These are phyloP conservation scores for Anthonomus grandis DNA, from an alignment of 1,140 invertebrate genomes.

Conservation along the genomic window DNA sequence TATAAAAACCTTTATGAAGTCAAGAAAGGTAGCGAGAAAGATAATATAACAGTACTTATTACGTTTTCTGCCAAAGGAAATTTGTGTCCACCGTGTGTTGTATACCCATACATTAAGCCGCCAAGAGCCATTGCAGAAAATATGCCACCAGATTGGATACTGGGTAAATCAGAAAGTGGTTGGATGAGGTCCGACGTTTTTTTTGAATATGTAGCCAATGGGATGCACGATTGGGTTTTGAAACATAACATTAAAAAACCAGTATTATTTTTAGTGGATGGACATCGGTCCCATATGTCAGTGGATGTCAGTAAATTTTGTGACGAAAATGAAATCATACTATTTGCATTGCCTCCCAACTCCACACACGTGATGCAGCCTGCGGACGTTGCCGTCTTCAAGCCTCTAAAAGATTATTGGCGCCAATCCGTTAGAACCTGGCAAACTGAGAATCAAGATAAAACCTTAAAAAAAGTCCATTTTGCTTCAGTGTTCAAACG, in stretches of 20 bases:
- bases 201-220: slow-evolving; percentile 45
- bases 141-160: slow-evolving; percentile 38
- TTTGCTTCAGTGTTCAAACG: slow-evolving; percentile 10
- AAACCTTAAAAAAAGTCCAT: slow-evolving; percentile 11
- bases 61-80: slow-evolving; percentile 2
- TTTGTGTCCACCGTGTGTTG: slow-evolving; percentile 7
- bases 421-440: slow-evolving; percentile 32
- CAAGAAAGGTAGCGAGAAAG: not conserved
- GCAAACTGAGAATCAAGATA: slow-evolving; percentile 9
- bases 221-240: slow-evolving; percentile 39
- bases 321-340: slow-evolving; percentile 41
- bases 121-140: slow-evolving; percentile 28
- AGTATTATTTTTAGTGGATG: slow-evolving; percentile 46
- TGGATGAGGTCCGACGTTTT: slow-evolving; percentile 47
- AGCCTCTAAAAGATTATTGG: slow-evolving; percentile 44
- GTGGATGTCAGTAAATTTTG: slow-evolving; percentile 45
- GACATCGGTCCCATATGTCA: slow-evolving; percentile 46
- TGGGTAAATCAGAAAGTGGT: slow-evolving; percentile 43
- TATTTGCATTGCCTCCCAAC: slow-evolving; percentile 47
- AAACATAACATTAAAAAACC: slow-evolving; percentile 41
- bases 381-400: too few relatives aligned
- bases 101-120: slow-evolving; percentile 33
- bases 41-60: not conserved
- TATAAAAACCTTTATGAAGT: not conserved
- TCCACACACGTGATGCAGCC: slow-evolving; percentile 49